Percentiles rank a stretch among this genome's conserved stretches.
phyloP scores from a whole-genome alignment of 2,797 vertebrate species.

The Myotis vivesi region DNA sequence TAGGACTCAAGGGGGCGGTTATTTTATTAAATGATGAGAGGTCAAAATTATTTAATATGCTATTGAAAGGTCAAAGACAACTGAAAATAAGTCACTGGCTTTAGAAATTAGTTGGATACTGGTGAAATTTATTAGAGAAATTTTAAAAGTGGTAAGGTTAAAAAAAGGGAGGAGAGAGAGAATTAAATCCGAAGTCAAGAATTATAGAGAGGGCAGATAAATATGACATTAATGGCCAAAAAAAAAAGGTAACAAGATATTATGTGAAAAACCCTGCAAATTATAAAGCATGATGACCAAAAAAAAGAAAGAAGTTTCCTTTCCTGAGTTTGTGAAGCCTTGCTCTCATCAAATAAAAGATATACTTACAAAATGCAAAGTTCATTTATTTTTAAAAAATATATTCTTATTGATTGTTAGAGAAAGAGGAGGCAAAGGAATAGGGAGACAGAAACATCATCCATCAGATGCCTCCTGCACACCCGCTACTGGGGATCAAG shows the following conservation, averaged over 20 bases:
- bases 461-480: too few species aligned
- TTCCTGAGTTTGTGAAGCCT: conserved; percentile 4
- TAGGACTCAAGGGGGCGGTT: not conserved
- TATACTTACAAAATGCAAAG: conserved; percentile 23
- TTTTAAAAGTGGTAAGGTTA: not conserved
- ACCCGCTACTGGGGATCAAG: too few species aligned
- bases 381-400: not conserved
- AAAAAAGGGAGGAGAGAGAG: not conserved
- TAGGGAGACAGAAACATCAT: too few species aligned
- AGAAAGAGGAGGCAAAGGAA: too few species aligned
- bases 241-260: not conserved
- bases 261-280: not conserved
- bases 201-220: not conserved
- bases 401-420: too few species aligned
- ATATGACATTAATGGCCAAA: not conserved
- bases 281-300: not conserved
- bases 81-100: not conserved
- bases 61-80: not conserved
- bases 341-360: not conserved
- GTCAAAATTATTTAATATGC: not conserved
- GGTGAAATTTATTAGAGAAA: not conserved
- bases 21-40: not conserved
- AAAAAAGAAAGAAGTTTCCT: not conserved
- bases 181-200: conserved; percentile 38
- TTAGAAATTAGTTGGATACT: not conserved